phyloP scores from a whole-genome alignment of 2,113 vertebrate species.

The Perca fluviatilis region DNA sequence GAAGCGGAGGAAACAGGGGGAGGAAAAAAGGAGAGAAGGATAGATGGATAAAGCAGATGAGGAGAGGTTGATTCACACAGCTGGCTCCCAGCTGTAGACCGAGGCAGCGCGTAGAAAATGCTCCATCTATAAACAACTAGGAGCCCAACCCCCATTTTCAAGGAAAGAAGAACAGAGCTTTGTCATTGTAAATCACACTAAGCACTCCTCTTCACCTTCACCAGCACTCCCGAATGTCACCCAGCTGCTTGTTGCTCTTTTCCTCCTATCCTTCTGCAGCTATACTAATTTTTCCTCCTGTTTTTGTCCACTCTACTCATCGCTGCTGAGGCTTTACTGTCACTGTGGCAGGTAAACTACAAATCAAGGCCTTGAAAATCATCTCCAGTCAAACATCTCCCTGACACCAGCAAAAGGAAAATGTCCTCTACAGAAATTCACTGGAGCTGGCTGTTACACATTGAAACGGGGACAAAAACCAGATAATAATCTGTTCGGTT shows the following conservation, averaged over 20 bases:
- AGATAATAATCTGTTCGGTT: constrained; percentile 79
- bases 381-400: constrained; percentile 24
- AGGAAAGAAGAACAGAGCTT: constrained; percentile 48
- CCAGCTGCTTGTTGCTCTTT: constrained; percentile 25
- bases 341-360: not conserved
- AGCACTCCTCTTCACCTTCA: constrained; percentile 54
- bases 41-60: constrained; percentile 80
- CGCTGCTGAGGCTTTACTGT: not conserved
- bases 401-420: constrained; percentile 30
- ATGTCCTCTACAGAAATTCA: constrained; percentile 3
- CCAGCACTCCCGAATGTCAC: constrained; percentile 23
- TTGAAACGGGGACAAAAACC: constrained; percentile 64
- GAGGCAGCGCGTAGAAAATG: constrained; percentile 52
- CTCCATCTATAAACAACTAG: constrained; percentile 76
- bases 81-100: constrained; percentile 88
- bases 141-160: constrained; percentile 66
- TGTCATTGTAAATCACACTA: constrained; percentile 59
- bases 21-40: constrained; percentile 44
- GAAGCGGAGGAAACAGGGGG: constrained; percentile 53
- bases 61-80: constrained; percentile 85
- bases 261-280: not conserved
- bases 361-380: constrained; percentile 40
- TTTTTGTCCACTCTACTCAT: not conserved
- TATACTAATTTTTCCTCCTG: constrained; percentile 11
- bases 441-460: constrained; percentile 8